These are phyloP conservation scores for Dicentrarchus labrax DNA, from an alignment of 2,113 vertebrate species.

Conservation along the genomic window DNA sequence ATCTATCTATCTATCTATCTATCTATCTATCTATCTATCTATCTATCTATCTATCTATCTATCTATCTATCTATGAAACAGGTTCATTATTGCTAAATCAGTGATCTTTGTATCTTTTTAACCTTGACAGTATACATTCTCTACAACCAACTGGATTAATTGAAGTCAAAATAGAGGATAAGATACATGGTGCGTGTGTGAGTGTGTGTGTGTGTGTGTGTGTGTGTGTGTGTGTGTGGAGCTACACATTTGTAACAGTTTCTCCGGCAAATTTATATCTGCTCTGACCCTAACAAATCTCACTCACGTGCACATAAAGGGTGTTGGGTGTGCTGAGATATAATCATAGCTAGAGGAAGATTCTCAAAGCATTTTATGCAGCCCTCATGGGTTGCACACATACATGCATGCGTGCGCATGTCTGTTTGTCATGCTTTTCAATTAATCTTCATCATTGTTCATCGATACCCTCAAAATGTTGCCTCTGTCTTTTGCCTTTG, in stretches of 20 bases:
- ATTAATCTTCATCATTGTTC: too few species aligned
- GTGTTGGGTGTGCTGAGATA: slow-evolving; percentile 6
- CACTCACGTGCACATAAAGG: background rate
- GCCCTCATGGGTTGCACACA: background rate
- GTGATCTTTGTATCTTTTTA: slow-evolving; percentile 1
- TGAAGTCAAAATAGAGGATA: background rate
- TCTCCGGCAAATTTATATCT: slow-evolving; percentile 15
- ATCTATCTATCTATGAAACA: background rate
- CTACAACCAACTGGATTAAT: slow-evolving; percentile 1
- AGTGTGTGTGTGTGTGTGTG: background rate
- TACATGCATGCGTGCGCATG: too few species aligned
- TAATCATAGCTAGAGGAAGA: slow-evolving; percentile 7
- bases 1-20: background rate
- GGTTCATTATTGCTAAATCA: background rate
- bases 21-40: background rate
- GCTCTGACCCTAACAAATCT: slow-evolving; percentile 30
- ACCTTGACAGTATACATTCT: background rate
- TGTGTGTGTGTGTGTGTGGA: background rate
- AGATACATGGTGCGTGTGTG: background rate
- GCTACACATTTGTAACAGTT: too few species aligned
- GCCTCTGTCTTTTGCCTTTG: background rate
- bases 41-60: background rate
- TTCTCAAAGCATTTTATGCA: background rate
- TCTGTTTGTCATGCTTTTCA: background rate
- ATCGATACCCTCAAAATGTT: background rate